Evolutionary conservation across 2,113 vertebrate species (phyloP).

Genomic region (Phyllopteryx taeniolatus): DNA sequence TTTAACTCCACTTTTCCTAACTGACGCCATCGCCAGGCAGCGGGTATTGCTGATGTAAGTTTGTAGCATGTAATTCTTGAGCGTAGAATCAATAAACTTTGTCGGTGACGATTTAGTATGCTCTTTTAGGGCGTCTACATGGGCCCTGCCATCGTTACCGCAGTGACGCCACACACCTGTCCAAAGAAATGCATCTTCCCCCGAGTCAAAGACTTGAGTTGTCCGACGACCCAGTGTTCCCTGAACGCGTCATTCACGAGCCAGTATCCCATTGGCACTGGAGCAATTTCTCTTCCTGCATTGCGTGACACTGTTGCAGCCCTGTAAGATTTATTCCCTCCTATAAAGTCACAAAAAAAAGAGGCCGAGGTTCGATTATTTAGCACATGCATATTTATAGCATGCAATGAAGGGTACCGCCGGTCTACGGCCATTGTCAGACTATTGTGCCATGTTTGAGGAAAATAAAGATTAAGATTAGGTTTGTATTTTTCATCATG

Average conservation of each 20-base stretch:
- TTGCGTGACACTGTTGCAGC: constrained; percentile 65
- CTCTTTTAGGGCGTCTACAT: no score
- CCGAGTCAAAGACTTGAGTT: no score
- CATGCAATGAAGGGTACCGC: not conserved
- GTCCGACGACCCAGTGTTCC: not conserved
- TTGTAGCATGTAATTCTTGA: no score
- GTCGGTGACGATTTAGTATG: not conserved
- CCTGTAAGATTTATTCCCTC: constrained; percentile 34
- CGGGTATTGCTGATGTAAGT: no score
- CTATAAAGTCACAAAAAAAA: constrained; percentile 30
- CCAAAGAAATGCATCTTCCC: not conserved
- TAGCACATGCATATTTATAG: not conserved
- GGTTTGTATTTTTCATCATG: not conserved
- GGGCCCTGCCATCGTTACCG: no score
- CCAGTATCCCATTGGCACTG: not conserved
- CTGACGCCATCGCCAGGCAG: no score
- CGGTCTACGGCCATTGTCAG: not conserved
- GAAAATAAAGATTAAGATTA: not conserved
- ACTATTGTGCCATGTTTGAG: not conserved
- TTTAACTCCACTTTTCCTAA: no score
- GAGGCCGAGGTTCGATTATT: not conserved
- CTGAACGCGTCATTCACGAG: constrained; percentile 4
- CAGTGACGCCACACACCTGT: no score
- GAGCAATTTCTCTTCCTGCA: constrained; percentile 50
- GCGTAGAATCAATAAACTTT: not conserved